phyloP scores from a whole-genome alignment of 1,140 invertebrate species.

The Cherax quadricarinatus region DNA sequence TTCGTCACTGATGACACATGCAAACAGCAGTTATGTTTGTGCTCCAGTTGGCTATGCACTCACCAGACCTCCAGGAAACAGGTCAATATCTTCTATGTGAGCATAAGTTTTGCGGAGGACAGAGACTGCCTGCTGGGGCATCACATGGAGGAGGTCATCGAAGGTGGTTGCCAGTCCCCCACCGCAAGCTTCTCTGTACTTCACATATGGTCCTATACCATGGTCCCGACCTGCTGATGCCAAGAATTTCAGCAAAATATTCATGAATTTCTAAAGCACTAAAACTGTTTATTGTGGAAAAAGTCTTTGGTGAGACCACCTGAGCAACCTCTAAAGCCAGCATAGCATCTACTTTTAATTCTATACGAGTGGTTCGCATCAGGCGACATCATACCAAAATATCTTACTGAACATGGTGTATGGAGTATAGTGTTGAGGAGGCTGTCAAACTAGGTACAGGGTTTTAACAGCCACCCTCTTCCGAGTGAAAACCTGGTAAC shows the following conservation, averaged over 20 bases:
- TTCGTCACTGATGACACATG: too few species aligned
- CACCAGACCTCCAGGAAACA: conserved; percentile 77
- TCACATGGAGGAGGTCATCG: conserved; percentile 71
- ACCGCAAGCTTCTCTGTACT: conserved; percentile 73
- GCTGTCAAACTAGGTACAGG: too few species aligned
- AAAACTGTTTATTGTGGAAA: too few species aligned
- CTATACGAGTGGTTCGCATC: too few species aligned
- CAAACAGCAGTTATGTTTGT: too few species aligned
- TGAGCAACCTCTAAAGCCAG: too few species aligned
- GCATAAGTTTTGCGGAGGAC: conserved; percentile 84
- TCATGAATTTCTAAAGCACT: neutral
- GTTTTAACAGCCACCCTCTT: too few species aligned
- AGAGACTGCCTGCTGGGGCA: conserved; percentile 15
- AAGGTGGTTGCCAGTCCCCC: conserved; percentile 65
- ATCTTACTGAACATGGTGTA: too few species aligned
- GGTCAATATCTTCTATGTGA: conserved; percentile 84
- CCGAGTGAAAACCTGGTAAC: too few species aligned
- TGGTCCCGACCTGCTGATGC: conserved; percentile 88
- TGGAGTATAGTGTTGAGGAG: too few species aligned
- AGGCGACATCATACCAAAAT: too few species aligned
- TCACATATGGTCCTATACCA: conserved; percentile 87
- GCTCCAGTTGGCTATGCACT: neutral
- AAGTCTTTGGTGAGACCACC: neutral
- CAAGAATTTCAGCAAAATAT: neutral
- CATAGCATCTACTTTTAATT: too few species aligned